Evolutionary conservation across 1,140 invertebrate genomes (phyloP).

Genomic region (Cyclargus thomasi): DNA sequence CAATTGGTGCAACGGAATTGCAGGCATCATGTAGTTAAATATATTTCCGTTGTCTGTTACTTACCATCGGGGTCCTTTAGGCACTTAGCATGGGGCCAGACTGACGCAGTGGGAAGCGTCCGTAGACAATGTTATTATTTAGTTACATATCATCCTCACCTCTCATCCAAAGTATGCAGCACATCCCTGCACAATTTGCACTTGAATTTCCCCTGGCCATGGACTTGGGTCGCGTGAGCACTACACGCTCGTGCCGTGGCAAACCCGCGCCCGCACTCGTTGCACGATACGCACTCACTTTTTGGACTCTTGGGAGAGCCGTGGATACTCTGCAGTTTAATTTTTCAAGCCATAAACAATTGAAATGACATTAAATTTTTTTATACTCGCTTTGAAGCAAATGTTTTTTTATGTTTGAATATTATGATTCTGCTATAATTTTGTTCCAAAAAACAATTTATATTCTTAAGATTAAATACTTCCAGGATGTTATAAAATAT

Average conservation of each 20-base stretch:
- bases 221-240: constrained; percentile 50
- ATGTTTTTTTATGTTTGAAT: too few relatives aligned
- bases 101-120: too few relatives aligned
- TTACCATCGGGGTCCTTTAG: too few relatives aligned
- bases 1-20: too few relatives aligned
- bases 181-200: constrained; percentile 56
- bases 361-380: neutral
- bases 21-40: too few relatives aligned
- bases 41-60: too few relatives aligned
- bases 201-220: constrained; percentile 60
- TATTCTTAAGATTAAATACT: too few relatives aligned
- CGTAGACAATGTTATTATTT: too few relatives aligned
- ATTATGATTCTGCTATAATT: too few relatives aligned
- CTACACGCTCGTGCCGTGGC: constrained; percentile 39
- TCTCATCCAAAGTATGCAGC: constrained; percentile 53
- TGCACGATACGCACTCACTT: constrained; percentile 34
- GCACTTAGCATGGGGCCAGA: too few relatives aligned
- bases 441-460: too few relatives aligned
- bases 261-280: constrained; percentile 52
- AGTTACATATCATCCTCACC: constrained; percentile 31
- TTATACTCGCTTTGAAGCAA: too few relatives aligned
- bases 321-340: constrained; percentile 37
- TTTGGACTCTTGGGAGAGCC: constrained; percentile 22
- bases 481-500: neutral
- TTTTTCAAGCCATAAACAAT: constrained; percentile 16